phyloP scores from a whole-genome alignment of 2,888 invertebrate genomes.

The Ornithoptera priamus region DNA sequence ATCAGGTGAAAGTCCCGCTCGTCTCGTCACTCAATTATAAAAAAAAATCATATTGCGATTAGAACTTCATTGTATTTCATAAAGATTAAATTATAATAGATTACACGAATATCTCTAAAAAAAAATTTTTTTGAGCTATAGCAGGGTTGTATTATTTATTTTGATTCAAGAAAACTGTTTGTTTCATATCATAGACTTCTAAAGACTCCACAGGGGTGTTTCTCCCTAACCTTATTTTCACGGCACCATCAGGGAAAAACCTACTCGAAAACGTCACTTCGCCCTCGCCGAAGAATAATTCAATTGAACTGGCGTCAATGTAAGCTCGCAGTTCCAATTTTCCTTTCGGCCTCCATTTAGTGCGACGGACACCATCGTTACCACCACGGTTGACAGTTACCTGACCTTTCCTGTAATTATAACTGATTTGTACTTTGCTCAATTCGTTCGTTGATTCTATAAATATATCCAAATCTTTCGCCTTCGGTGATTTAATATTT shows the following conservation, averaged over 20 bases:
- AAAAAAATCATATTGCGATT: background rate
- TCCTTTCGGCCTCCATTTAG: slow-evolving; percentile 49
- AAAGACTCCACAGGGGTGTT: slow-evolving; percentile 16
- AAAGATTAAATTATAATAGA: background rate
- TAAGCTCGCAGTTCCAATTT: slow-evolving; percentile 30
- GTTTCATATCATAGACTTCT: slow-evolving; percentile 17
- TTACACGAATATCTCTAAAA: background rate
- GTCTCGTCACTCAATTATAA: no score
- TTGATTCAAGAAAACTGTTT: slow-evolving; percentile 10
- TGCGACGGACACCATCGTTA: slow-evolving; percentile 50
- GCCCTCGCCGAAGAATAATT: slow-evolving; percentile 39
- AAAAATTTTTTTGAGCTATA: background rate
- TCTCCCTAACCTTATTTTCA: slow-evolving; percentile 28
- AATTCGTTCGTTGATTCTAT: slow-evolving; percentile 45
- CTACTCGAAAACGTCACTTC: slow-evolving; percentile 40
- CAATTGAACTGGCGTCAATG: slow-evolving; percentile 39
- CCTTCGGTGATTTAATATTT: slow-evolving; percentile 38
- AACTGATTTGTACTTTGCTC: slow-evolving; percentile 43
- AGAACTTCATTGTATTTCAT: background rate
- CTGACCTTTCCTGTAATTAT: slow-evolving; percentile 41
- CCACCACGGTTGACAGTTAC: slow-evolving; percentile 58
- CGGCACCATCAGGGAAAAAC: slow-evolving; percentile 36
- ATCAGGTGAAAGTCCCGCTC: no score
- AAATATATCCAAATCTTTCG: slow-evolving; percentile 42
- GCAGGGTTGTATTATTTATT: background rate